Evolutionary conservation across 2,888 invertebrate genomes (phyloP).

Genomic region (Lycaena phlaeas): DNA sequence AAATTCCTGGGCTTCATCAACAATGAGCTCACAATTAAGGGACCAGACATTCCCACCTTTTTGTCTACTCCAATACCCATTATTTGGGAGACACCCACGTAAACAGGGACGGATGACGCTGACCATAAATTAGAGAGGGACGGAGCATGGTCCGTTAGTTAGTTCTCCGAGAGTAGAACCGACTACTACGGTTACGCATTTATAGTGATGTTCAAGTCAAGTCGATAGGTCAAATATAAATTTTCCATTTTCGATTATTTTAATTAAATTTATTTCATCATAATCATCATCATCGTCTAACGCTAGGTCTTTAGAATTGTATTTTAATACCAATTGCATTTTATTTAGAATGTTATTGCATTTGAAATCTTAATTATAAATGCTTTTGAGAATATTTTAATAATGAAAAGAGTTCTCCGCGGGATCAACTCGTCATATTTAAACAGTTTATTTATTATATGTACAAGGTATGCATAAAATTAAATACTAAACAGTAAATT

Average conservation of each 20-base stretch:
- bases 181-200: conserved; percentile 64
- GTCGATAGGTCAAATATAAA: neutral
- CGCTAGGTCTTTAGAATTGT: too few species aligned
- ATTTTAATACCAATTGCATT: too few species aligned
- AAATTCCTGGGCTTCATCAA: conserved; percentile 22
- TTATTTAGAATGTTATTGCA: too few species aligned
- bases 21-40: conserved; percentile 40
- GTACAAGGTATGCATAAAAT: too few species aligned
- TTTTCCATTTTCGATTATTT: neutral
- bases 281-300: too few species aligned
- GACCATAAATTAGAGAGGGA: conserved; percentile 30
- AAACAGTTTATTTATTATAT: too few species aligned
- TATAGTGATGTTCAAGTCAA: conserved; percentile 31
- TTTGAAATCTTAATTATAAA: too few species aligned
- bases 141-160: conserved; percentile 47
- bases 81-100: conserved; percentile 53
- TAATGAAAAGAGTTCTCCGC: too few species aligned
- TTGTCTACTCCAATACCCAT: conserved; percentile 27
- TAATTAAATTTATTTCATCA: too few species aligned
- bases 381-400: too few species aligned
- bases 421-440: too few species aligned
- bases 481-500: too few species aligned
- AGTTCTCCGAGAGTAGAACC: conserved; percentile 51
- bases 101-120: conserved; percentile 32
- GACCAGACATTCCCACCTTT: conserved; percentile 40